Base-by-base conservation (phyloP, 2,113 vertebrate genomes). In the Eonycteris spelaea region DNA sequence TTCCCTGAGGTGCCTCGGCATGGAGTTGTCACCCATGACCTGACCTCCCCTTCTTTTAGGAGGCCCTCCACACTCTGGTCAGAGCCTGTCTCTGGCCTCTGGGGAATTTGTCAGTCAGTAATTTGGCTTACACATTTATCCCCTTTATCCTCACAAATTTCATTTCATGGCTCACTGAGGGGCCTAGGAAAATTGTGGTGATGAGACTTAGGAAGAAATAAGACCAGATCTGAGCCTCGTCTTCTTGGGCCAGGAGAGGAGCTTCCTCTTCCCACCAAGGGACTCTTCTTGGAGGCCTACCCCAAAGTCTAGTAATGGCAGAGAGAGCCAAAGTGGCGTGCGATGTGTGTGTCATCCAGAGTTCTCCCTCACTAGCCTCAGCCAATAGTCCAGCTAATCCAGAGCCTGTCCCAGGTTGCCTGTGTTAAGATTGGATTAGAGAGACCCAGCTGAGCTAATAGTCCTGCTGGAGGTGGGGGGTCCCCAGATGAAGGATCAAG, bases 401-500 rank as follows among this genome's bases (percentile, higher is more conserved):
- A 38, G 78, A 5, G 48, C 48, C 53, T 91, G 57, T 9, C 87
- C 95, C 38, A 18, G 63, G 12, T 12, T 91, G 79, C 30, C 89
- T 83, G 85, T 93, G 67, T 91, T 97, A 94, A 88, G 77, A 63
- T 82, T 96, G 77, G 78, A 92, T 10, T 85, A n/a, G 95, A 93
- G 77, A 70, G 92, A 82, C 57, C 45, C 84, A 90, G 68, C 77
- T 83, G 83, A 61, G 57, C 92, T 84, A 14, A 91, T 57, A 51
- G 28, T 53, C 14, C 70, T 61, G 65, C 45, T 5, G 9, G 67
- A 51, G 24, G 14, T 43, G 16, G 38, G 57, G 55, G 53, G n/a
- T 82, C 57, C 86, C 45, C 4, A 68, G 61, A 57, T 74, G 21
- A 73, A 67, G 38, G 59, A 10, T 48, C 2, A 14, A 28, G 90